phyloP scores from a whole-genome alignment of 2,113 vertebrate species.

The Callipepla californica region DNA sequence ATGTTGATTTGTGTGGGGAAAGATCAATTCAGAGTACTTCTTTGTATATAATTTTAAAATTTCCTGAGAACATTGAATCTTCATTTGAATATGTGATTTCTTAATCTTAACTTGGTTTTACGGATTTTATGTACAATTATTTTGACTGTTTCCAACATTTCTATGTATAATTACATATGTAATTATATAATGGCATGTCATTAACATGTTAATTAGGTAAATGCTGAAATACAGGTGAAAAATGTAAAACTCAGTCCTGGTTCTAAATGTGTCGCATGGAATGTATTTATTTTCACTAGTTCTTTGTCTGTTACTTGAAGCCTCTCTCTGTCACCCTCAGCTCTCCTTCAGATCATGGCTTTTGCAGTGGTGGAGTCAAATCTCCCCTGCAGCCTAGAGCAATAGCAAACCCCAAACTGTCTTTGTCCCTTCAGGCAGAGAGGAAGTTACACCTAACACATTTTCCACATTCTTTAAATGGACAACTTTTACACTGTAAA shows the following conservation, averaged over 20 bases:
- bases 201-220: neutral
- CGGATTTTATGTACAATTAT: neutral
- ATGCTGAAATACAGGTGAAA: fast-evolving
- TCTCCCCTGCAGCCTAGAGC: neutral
- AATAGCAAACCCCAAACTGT: neutral
- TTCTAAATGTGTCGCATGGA: neutral
- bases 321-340: neutral
- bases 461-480: neutral
- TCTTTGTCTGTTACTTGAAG: neutral
- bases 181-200: neutral
- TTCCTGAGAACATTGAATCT: neutral
- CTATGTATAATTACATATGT: neutral
- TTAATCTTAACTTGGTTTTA: neutral
- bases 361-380: neutral
- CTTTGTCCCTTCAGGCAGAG: neutral
- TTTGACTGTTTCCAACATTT: neutral
- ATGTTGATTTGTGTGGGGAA: neutral
- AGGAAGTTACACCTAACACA: neutral
- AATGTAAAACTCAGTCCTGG: neutral
- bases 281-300: neutral
- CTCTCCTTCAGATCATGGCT: neutral
- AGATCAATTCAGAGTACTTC: neutral
- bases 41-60: neutral
- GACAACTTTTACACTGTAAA: neutral
- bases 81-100: too few relatives aligned